phyloP scores from a whole-genome alignment of 2,888 invertebrate genomes.

The Antheraea assamensis region DNA sequence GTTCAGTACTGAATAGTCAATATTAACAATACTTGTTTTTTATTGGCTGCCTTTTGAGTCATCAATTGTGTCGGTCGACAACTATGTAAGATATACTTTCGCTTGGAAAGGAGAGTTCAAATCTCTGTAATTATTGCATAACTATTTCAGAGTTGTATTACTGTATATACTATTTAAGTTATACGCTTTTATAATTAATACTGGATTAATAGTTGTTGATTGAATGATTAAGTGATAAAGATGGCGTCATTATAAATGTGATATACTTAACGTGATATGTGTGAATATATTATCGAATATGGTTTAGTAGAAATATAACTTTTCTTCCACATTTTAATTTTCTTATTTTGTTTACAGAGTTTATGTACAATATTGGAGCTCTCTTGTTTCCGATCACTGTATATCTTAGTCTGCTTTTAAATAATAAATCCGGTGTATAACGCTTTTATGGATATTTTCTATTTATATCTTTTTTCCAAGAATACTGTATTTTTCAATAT shows the following conservation, averaged over 20 bases:
- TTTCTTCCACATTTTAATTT: not conserved
- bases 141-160: too few species aligned
- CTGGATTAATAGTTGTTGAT: too few species aligned
- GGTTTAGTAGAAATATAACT: not conserved
- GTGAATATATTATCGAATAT: not conserved
- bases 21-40: too few species aligned
- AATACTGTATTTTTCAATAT: not conserved
- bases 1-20: too few species aligned
- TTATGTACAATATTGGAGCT: not conserved
- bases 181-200: too few species aligned
- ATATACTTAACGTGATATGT: too few species aligned
- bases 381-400: conserved; percentile 6
- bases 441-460: not conserved
- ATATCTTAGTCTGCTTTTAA: conserved; percentile 7
- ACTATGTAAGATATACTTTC: not conserved
- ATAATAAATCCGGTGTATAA: not conserved
- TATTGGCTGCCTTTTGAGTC: too few species aligned
- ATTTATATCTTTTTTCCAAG: not conserved
- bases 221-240: too few species aligned
- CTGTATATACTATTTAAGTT: too few species aligned
- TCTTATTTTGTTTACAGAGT: not conserved
- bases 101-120: not conserved
- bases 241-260: too few species aligned
- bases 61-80: too few species aligned
- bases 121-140: too few species aligned